Evolutionary conservation across 2,888 invertebrate species (phyloP).

Genomic region (Chaitophorus viminalis): DNA sequence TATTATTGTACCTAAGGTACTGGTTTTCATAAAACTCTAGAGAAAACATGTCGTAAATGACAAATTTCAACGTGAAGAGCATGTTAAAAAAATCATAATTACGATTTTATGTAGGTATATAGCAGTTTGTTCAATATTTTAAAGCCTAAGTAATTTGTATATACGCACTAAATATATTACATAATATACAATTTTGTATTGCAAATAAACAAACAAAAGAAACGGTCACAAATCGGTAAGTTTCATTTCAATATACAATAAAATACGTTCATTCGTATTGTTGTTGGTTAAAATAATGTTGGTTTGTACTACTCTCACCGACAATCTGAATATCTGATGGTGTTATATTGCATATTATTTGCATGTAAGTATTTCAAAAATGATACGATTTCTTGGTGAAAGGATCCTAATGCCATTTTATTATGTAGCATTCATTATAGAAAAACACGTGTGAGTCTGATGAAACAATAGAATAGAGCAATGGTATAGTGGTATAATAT

Average conservation of each 20-base stretch:
- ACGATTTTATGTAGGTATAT: too few relatives aligned
- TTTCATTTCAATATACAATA: background rate
- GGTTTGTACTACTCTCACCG: background rate
- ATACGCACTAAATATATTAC: background rate
- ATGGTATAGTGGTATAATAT: background rate
- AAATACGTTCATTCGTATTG: background rate
- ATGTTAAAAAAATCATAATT: too few relatives aligned
- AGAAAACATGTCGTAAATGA: too few relatives aligned
- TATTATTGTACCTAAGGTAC: too few relatives aligned
- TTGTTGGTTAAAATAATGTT: background rate
- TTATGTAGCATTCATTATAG: conserved; percentile 4
- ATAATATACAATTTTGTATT: background rate
- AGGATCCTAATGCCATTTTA: conserved; percentile 1
- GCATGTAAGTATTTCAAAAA: background rate
- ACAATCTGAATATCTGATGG: conserved; percentile 1
- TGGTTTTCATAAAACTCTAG: too few relatives aligned
- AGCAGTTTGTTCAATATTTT: too few relatives aligned
- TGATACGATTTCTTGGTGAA: conserved; percentile 36
- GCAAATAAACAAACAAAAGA: background rate
- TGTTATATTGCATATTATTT: conserved; percentile 1
- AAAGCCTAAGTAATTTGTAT: background rate
- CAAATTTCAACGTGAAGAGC: too few relatives aligned
- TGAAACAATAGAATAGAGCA: background rate
- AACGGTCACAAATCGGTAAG: conserved; percentile 22
- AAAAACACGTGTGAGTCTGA: conserved; percentile 6